Conservation (phyloP, 2,888 invertebrate genomes). For the Tetropium fuscum region DNA sequence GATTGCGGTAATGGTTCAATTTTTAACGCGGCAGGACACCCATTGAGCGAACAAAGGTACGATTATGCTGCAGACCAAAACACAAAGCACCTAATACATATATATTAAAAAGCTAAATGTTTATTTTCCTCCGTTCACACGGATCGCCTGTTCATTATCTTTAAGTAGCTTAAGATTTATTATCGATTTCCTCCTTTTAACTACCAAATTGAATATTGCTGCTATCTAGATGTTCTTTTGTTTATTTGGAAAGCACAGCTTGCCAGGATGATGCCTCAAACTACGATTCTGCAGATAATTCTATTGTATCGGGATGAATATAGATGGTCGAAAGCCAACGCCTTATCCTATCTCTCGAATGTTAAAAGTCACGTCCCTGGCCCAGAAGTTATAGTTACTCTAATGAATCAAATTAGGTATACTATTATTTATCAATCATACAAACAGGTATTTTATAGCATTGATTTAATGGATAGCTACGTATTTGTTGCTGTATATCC, state of each 20-base stretch:
- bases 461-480: too few relatives aligned
- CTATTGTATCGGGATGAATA: not conserved
- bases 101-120: slow-evolving; percentile 65
- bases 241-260: slow-evolving; percentile 11
- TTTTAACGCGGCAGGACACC: slow-evolving; percentile 66
- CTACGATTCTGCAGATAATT: slow-evolving; percentile 18
- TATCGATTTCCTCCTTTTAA: slow-evolving; percentile 53
- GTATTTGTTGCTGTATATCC: too few relatives aligned
- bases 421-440: too few relatives aligned
- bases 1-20: slow-evolving; percentile 66
- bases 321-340: too few relatives aligned
- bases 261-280: not conserved
- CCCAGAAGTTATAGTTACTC: too few relatives aligned
- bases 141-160: slow-evolving; percentile 51
- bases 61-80: slow-evolving; percentile 61
- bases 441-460: too few relatives aligned
- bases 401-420: too few relatives aligned
- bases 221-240: slow-evolving; percentile 17
- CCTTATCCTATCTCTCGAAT: too few relatives aligned
- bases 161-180: slow-evolving; percentile 57
- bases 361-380: too few relatives aligned
- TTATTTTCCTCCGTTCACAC: slow-evolving; percentile 63
- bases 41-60: slow-evolving; percentile 65
- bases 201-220: slow-evolving; percentile 43
- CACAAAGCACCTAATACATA: slow-evolving; percentile 65